Evolutionary conservation across 2,113 vertebrate genomes (phyloP), one percentile per base, ranked within the genome.

Genomic region (Scomber colias): DNA sequence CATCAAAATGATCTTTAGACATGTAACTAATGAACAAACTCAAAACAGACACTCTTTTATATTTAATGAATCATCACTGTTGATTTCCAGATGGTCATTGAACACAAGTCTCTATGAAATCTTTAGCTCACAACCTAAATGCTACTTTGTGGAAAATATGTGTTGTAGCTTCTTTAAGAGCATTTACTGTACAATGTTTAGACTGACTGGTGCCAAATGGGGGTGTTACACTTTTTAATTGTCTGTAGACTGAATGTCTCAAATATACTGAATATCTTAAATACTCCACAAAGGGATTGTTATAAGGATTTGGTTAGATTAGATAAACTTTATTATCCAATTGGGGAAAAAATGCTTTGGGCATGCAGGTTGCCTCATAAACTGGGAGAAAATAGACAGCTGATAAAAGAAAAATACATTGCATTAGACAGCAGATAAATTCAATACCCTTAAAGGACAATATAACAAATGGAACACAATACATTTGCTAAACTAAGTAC

Each of bases 401-500:
- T 5, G 10, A 80, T 72, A 60, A 79, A 76, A 71, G 69, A 74
- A 24, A 63, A 84, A 85, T 59, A 54, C 54, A 30, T 35, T 21
- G 31, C n/a, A 79, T 62, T 54, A 54, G 71, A 78, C 16, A 9
- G 59, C 40, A 57, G 63, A 77, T 82, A 72, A 76, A 79, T 76
- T 48, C 54, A 77, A 71, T 66, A 67, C 31, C 72, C 11, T 81
- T 83, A 56, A 76, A 81, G 27, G 75, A 68, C 63, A 55, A 66
- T 64, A 48, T 50, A 69, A 57, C n/a, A 82, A 85, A 84, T 75
- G 54, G 57, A 60, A 73, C 4, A 54, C 50, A 69, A 67, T 77
- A 63, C 10, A 88, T 77, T 65, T 87, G 31, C 50, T 27, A 69
- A 75, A 73, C 73, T 60, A 66, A 71, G 71, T 59, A 49, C 59